Base-by-base conservation (phyloP, 2,888 invertebrate species). In the Eupithecia insigniata region DNA sequence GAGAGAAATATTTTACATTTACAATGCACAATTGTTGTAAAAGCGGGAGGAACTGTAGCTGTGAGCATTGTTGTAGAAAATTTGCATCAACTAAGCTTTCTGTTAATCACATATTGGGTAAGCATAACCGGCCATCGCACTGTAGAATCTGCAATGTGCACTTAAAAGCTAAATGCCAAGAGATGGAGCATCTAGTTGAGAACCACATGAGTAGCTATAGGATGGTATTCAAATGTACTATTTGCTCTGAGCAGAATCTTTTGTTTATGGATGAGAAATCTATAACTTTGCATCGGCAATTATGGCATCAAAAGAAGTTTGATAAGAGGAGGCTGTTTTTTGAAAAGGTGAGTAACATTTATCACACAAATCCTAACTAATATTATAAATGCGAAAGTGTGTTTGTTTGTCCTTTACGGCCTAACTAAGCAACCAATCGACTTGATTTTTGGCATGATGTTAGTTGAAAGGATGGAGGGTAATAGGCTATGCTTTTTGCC, bases 151-250 rank as follows among this genome's bases (percentile, higher is more conserved):
- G 91, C 18, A 0, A 12, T 0, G 5, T 10, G 0, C 0, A 3
- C 0, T 18, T 90, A 0, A 0, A 0, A 0, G 76, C 67, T 0
- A 55, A 70, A 1, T 91, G 91, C 64, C 79, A 80, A 77, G 82
- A 84, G 2, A 69, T 75, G 0, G 74, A 82, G 0, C 91, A 91
- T 76, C 72, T 89, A 62, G 3, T 85, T 14, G 26, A 84, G n/a
- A 28, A 18, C 0, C 91, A 91, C 46, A 83, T 84, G 0, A 61
- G 81, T 0, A 80, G 79, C 0, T 90, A 81, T 71, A 55, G 58
- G 0, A 1, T 82, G 0, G 77, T 81, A 0, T 81, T 78, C 3
- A 86, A 83, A 6, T 91, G 91, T 67, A n/a, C 74, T 0, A 0
- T 72, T 0, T 90, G 90, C 51, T 5, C 60, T 12, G 12, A 78